These are phyloP conservation scores for Drosophila erecta DNA, from an alignment of 1,140 invertebrate species.

Conservation along the genomic window DNA sequence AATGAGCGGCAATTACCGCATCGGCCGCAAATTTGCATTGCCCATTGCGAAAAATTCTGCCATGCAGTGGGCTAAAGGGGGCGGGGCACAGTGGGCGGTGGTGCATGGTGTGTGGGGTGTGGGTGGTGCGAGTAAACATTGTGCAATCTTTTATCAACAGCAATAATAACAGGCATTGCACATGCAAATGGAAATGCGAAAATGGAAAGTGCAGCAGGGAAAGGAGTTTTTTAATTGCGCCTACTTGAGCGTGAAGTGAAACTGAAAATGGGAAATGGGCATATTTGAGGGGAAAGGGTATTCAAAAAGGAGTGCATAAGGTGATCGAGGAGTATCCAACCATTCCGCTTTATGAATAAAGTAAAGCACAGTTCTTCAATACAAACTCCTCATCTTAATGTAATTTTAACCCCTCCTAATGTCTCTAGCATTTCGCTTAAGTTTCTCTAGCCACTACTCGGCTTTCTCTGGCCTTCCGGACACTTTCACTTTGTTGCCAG, in stretches of 20 bases:
- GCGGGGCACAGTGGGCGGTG: background rate
- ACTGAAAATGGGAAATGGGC: slow-evolving; percentile 14
- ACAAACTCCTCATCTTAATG: too few relatives aligned
- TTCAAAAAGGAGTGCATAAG: too few relatives aligned
- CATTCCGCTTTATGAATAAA: too few relatives aligned
- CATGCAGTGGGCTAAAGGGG: slow-evolving; percentile 12
- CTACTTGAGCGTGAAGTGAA: slow-evolving; percentile 46
- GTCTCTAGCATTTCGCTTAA: slow-evolving; percentile 25
- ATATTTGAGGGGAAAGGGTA: background rate
- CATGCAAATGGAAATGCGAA: slow-evolving; percentile 38
- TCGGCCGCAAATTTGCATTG: slow-evolving; percentile 80
- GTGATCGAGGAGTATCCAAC: too few relatives aligned
- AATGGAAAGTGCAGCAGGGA: slow-evolving; percentile 20
- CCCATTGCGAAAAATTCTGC: slow-evolving; percentile 77
- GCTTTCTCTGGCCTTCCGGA: slow-evolving; percentile 21
- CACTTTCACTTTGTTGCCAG: slow-evolving; percentile 43
- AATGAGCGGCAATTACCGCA: slow-evolving; percentile 82
- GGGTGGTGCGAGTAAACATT: slow-evolving; percentile 58
- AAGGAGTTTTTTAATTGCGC: slow-evolving; percentile 42
- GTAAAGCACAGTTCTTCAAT: background rate
- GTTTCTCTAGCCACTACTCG: background rate
- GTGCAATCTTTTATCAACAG: slow-evolving; percentile 79
- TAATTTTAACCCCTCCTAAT: slow-evolving; percentile 18
- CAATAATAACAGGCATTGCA: slow-evolving; percentile 63
- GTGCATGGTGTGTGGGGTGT: too few relatives aligned